These are phyloP conservation scores for Onthophagus sagittarius DNA, from an alignment of 2,888 invertebrate species.

Conservation along the genomic window DNA sequence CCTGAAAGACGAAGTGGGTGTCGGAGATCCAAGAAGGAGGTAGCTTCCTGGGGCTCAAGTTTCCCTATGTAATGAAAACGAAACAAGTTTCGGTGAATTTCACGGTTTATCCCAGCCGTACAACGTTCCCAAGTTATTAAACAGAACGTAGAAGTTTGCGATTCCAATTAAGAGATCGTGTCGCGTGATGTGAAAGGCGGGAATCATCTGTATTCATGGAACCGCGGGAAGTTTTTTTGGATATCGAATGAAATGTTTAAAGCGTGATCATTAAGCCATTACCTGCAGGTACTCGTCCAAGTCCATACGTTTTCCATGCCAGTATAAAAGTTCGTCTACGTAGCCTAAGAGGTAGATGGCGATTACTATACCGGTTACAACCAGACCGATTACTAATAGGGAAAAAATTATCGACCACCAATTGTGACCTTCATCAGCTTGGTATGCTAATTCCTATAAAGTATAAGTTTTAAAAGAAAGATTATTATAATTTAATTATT, in stretches of 20 bases:
- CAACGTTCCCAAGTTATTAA: background rate
- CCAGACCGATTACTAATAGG: conserved; percentile 79
- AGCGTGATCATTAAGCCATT: background rate
- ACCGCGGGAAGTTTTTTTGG: background rate
- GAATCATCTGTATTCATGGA: background rate
- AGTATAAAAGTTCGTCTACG: conserved; percentile 84
- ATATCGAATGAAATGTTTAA: background rate
- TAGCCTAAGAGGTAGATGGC: conserved; percentile 86
- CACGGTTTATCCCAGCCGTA: background rate
- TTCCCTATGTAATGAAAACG: conserved; percentile 38
- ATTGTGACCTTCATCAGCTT: conserved; percentile 76
- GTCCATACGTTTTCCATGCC: conserved; percentile 83
- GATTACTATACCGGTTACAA: conserved; percentile 83
- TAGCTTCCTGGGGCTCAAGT: conserved; percentile 50
- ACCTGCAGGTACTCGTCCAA: conserved; percentile 79
- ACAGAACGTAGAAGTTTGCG: background rate
- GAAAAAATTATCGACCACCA: conserved; percentile 87
- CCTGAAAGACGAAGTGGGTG: conserved; percentile 80
- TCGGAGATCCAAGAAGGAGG: conserved; percentile 80
- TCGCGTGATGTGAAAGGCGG: background rate
- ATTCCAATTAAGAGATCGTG: background rate
- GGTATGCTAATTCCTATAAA: conserved; percentile 68
- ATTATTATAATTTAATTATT: too few relatives aligned
- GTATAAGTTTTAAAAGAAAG: background rate
- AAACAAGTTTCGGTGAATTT: background rate